Evolutionary conservation across 2,888 invertebrate species (phyloP).

Genomic region (Ectemnius continuus): DNA sequence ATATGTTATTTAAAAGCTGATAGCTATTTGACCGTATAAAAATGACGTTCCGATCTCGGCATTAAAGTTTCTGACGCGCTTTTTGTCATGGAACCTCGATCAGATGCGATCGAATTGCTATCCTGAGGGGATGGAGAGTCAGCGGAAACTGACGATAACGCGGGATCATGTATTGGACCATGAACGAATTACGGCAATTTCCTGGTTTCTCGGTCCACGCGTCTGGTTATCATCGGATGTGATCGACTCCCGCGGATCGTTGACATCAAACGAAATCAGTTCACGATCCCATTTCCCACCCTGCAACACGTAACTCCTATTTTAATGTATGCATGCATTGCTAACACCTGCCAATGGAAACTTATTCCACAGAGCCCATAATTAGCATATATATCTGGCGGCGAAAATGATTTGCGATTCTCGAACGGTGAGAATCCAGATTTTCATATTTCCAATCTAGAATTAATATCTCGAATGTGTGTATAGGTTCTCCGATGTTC

Average conservation of each 20-base stretch:
- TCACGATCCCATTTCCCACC: constrained; percentile 40
- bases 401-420: too few species aligned
- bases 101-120: constrained; percentile 37
- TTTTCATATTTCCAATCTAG: too few species aligned
- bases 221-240: constrained; percentile 42
- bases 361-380: too few species aligned
- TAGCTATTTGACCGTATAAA: too few species aligned
- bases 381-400: too few species aligned
- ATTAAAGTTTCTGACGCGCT: neutral
- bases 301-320: constrained; percentile 20
- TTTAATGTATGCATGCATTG: too few species aligned
- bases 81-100: constrained; percentile 32
- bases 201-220: constrained; percentile 38
- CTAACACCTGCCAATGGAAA: too few species aligned
- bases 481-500: too few species aligned
- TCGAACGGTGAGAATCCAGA: too few species aligned
- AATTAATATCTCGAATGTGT: too few species aligned
- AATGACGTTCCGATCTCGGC: too few species aligned
- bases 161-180: constrained; percentile 41
- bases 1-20: too few species aligned
- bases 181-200: constrained; percentile 59
- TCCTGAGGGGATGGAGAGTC: constrained; percentile 11
- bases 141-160: constrained; percentile 49
- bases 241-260: constrained; percentile 49
- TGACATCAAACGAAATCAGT: constrained; percentile 49